Evolutionary conservation across 2,113 vertebrate species (phyloP), one percentile per base, ranked within the genome.

Genomic region (Oenanthe melanoleuca): DNA sequence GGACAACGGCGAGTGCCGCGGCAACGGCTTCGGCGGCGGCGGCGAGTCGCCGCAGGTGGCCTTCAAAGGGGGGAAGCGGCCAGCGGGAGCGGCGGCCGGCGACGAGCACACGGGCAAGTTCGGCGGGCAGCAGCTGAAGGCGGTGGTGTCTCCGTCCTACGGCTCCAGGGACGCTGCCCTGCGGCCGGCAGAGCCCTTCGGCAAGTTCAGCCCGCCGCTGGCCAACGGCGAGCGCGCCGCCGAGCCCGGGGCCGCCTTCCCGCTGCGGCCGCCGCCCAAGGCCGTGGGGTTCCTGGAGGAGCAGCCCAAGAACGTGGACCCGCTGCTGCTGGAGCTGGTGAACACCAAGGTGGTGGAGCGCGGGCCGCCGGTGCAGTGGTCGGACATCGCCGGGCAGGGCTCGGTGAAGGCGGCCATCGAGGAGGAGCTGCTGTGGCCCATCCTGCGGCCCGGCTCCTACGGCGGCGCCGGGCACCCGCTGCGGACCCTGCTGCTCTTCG

Each of bases 341-440:
- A 98, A 98, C 81, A 98, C 97, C 95, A 98, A 99, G 93, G 91
- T 99, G 70, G 96, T 99, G 95, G 99, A 99, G 96, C 98, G 98
- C 74, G 98, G 98, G 29, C 98, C 99, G 0, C 98, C 99, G 1
- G 98, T 99, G 88, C 98, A 98, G 92, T 99, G 99, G 99, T 97
- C 98, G 1, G 99, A 99, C 92, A 97, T 99, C 44, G 98, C 98
- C 0, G 99, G 99, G 52, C 99, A 99, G 86, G 98, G 92, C 50
- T 97, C 98, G 2, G 98, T 99, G 66, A 99, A 99, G 96, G 98
- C 98, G 66, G 97, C 98, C 63, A 97, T 99, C 31, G 99, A 99
- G 95, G 99, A 99, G 95, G 98, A 99, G 97, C 96, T 99, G 85
- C 96, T 99, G 95, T 99, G 99, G 99, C 99, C 99, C 19, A 97